Conservation (phyloP, 2,113 vertebrate species). For the Charadrius vociferus region DNA sequence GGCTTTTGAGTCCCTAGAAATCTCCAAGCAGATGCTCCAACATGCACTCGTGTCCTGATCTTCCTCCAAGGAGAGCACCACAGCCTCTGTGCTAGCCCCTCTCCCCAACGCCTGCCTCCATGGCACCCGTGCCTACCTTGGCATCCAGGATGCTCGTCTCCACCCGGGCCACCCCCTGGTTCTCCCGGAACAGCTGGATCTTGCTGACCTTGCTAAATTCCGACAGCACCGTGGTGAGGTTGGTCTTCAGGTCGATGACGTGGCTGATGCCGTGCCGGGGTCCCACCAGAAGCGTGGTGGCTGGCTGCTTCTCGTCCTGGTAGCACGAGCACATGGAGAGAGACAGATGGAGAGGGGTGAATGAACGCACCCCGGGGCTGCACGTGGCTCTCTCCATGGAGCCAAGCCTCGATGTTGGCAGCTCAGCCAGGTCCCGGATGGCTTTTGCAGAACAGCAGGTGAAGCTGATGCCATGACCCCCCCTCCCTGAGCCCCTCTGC, state of each 20-base stretch:
- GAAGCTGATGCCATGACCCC: background rate
- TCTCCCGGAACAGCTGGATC: conserved; percentile 95
- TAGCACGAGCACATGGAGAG: background rate
- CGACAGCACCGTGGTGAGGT: conserved; percentile 94
- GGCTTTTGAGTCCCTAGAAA: background rate
- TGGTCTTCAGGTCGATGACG: conserved; percentile 98
- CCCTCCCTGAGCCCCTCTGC: background rate
- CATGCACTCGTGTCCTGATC: background rate
- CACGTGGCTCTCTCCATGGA: background rate
- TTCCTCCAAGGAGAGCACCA: background rate
- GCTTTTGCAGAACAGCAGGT: background rate
- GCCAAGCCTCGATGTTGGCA: background rate
- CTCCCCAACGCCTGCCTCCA: accelerated
- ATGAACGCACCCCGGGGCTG: background rate
- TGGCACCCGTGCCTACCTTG: conserved; percentile 76
- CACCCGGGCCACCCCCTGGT: conserved; percentile 93
- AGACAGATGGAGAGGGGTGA: background rate
- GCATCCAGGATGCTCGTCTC: conserved; percentile 94
- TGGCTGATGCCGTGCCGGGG: conserved; percentile 97
- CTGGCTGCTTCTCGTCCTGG: conserved; percentile 94
- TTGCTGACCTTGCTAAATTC: conserved; percentile 97
- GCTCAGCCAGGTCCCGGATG: background rate
- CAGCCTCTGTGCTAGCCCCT: background rate
- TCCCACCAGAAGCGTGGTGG: conserved; percentile 92
- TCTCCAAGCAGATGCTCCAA: background rate